Evolutionary conservation across 2,797 vertebrate species (phyloP).

Genomic region (Furcifer pardalis): DNA sequence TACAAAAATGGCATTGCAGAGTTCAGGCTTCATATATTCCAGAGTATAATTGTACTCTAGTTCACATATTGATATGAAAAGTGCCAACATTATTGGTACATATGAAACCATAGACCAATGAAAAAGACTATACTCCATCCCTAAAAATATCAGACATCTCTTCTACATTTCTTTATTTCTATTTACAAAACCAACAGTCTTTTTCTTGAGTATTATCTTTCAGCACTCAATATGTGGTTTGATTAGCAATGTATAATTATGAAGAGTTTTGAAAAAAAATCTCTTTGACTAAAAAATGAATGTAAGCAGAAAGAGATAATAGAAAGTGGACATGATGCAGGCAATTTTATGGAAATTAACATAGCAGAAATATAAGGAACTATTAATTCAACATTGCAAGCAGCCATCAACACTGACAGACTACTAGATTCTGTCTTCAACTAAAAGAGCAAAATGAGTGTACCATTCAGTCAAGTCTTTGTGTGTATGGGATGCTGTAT

Average conservation of each 20-base stretch:
- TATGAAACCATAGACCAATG: background rate
- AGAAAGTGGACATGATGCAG: background rate
- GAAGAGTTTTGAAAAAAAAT: background rate
- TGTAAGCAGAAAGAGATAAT: background rate
- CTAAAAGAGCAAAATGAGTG: background rate
- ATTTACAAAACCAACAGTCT: background rate
- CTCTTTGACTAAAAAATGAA: background rate
- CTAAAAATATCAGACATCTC: background rate
- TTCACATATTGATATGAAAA: background rate
- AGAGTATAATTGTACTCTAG: background rate
- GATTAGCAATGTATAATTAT: background rate
- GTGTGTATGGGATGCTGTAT: no score
- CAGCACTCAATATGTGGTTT: no score
- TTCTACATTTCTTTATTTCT: background rate
- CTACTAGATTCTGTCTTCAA: background rate
- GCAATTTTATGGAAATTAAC: constrained; percentile 7
- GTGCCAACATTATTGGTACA: background rate
- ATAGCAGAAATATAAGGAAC: background rate
- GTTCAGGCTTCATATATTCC: background rate
- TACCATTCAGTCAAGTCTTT: background rate
- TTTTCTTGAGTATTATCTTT: background rate
- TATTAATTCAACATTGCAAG: background rate
- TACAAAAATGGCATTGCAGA: background rate
- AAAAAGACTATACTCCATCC: background rate
- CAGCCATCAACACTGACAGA: background rate